Evolutionary conservation across 2,888 invertebrate species (phyloP).

Genomic region (Chirona hameri): DNA sequence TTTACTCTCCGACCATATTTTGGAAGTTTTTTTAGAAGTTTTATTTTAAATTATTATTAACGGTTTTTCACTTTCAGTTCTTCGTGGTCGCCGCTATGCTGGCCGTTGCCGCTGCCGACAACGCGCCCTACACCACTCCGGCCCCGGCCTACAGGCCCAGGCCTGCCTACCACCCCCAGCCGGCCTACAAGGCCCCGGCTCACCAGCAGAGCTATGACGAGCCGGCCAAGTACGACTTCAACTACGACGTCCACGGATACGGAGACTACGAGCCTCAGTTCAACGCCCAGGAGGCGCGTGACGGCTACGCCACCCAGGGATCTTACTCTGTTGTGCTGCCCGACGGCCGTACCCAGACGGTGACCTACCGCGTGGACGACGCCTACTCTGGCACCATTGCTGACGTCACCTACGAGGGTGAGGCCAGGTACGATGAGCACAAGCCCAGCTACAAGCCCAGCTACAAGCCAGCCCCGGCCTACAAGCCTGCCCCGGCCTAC

Average conservation of each 20-base stretch:
- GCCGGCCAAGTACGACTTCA: slow-evolving; percentile 1
- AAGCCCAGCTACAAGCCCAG: not conserved
- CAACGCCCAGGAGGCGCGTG: not conserved
- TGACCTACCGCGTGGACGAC: not conserved
- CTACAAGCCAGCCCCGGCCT: not conserved
- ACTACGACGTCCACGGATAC: not conserved
- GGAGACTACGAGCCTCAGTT: not conserved
- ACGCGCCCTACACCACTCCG: not conserved
- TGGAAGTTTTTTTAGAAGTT: too few relatives aligned
- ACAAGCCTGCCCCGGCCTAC: not conserved
- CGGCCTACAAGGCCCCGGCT: too few relatives aligned
- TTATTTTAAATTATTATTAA: too few relatives aligned
- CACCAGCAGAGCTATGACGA: not conserved
- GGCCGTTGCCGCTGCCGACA: slow-evolving; percentile 9
- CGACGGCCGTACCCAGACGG: slow-evolving; percentile 11
- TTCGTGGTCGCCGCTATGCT: not conserved
- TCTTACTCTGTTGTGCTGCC: not conserved
- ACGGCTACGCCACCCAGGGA: not conserved
- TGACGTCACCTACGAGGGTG: not conserved
- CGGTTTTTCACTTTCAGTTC: not conserved
- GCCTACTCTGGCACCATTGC: not conserved
- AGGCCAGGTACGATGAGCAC: not conserved
- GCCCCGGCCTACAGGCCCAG: not conserved
- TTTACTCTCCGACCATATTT: too few relatives aligned
- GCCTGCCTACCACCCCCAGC: too few relatives aligned